Conservation (phyloP, 2,113 vertebrate species). For the Pseudorectes ferrugineus region DNA sequence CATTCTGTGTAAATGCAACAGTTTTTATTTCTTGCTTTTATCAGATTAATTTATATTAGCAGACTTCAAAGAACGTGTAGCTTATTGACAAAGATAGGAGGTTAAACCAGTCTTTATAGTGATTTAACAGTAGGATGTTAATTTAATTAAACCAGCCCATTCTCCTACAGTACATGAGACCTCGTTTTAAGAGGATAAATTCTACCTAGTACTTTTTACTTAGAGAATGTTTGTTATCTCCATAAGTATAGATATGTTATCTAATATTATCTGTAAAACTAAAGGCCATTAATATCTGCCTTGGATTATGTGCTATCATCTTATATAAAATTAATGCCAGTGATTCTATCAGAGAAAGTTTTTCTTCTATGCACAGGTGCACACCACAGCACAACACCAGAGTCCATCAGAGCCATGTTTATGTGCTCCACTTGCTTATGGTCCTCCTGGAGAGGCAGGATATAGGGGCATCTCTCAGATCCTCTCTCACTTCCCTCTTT, state of each 20-base stretch:
- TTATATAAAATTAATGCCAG: background rate
- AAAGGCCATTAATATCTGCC: background rate
- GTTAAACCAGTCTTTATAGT: background rate
- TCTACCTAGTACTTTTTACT: background rate
- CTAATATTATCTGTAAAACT: background rate
- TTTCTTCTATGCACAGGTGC: fast-evolving
- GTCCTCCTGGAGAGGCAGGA: background rate
- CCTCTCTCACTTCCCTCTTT: background rate
- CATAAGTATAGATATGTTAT: background rate
- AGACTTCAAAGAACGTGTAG: background rate
- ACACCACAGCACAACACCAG: background rate
- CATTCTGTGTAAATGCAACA: background rate
- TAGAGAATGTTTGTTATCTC: background rate
- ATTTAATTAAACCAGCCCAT: background rate
- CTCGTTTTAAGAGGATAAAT: background rate
- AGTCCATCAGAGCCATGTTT: background rate
- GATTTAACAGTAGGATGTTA: background rate
- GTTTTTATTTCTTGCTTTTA: background rate
- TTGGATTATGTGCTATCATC: background rate
- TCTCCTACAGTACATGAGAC: background rate
- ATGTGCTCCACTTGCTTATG: background rate
- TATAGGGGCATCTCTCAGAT: background rate
- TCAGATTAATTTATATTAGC: background rate
- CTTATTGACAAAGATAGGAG: background rate
- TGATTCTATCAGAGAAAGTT: background rate